Evolutionary conservation across 2,797 vertebrate genomes (phyloP).

Genomic region (Fistularia tabacaria): DNA sequence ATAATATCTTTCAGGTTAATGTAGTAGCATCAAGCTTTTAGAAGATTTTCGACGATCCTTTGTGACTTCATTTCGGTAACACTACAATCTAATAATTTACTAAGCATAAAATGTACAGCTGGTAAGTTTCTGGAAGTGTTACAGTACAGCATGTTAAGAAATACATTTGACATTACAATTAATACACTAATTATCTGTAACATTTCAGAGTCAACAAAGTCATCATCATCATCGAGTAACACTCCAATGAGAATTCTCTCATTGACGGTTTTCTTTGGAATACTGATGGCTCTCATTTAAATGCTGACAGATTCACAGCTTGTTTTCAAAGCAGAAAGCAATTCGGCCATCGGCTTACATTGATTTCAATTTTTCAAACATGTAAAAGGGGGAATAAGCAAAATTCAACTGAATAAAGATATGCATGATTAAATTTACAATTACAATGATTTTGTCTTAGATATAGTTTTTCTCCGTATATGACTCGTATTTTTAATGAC

Average conservation of each 20-base stretch:
- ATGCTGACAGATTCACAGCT: slow-evolving; percentile 28
- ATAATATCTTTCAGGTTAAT: slow-evolving; percentile 49
- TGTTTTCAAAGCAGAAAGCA: neutral
- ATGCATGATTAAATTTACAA: no score
- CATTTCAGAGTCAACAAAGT: slow-evolving; percentile 48
- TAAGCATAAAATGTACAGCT: neutral
- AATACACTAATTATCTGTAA: slow-evolving; percentile 1
- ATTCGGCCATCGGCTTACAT: neutral
- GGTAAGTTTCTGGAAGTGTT: slow-evolving; percentile 26
- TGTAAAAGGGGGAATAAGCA: neutral
- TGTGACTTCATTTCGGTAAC: slow-evolving; percentile 49
- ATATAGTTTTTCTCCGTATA: no score
- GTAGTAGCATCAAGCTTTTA: neutral
- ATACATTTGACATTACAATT: no score
- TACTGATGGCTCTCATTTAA: slow-evolving; percentile 34
- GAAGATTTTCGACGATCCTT: slow-evolving; percentile 17
- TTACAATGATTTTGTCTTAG: no score
- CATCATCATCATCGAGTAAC: slow-evolving; percentile 24
- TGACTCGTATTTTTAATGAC: no score
- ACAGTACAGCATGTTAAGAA: neutral
- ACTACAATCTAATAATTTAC: neutral
- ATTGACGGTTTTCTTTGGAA: slow-evolving; percentile 30
- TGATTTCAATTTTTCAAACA: no score
- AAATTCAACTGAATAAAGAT: neutral
- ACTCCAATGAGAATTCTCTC: slow-evolving; percentile 9